These are phyloP conservation scores for Excalfactoria chinensis DNA, from an alignment of 2,113 vertebrate genomes.

Conservation along the genomic window DNA sequence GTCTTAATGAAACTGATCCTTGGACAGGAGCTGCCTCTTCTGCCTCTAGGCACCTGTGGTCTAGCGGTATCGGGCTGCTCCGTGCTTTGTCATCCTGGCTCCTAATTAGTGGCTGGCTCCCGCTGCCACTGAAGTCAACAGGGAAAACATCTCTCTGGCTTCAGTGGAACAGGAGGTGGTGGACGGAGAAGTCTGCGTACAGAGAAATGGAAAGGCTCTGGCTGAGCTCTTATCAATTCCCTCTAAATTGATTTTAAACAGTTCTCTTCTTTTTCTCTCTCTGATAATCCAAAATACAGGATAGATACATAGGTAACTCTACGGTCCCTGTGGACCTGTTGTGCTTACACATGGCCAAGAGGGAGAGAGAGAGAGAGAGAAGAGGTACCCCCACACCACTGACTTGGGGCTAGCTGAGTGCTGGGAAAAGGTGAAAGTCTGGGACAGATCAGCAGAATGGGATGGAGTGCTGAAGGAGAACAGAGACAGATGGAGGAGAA, in stretches of 20 bases:
- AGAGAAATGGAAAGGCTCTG: not conserved
- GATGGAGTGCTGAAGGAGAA: not conserved
- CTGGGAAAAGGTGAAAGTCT: not conserved
- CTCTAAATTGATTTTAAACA: not conserved
- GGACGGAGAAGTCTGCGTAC: not conserved
- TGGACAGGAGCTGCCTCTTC: conserved; percentile 23
- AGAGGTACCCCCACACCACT: too few species aligned
- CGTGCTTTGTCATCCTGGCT: conserved; percentile 60
- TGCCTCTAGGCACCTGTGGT: conserved; percentile 38
- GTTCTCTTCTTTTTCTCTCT: not conserved
- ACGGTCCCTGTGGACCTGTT: not conserved
- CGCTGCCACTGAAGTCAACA: conserved; percentile 30
- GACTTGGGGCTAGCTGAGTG: not conserved
- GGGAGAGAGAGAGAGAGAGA: not conserved
- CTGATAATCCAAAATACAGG: not conserved
- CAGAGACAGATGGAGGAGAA: not conserved
- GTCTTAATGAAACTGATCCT: conserved; percentile 69
- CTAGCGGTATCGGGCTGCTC: conserved; percentile 36
- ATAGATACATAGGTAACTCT: not conserved
- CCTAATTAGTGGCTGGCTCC: conserved; percentile 66
- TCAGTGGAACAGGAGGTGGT: not conserved
- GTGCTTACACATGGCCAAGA: not conserved
- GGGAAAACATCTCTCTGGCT: conserved; percentile 41
- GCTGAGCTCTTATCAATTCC: not conserved
- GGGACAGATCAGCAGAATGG: not conserved